These are phyloP conservation scores for Monopis laevigella DNA, from an alignment of 2,888 invertebrate genomes.

Conservation along the genomic window DNA sequence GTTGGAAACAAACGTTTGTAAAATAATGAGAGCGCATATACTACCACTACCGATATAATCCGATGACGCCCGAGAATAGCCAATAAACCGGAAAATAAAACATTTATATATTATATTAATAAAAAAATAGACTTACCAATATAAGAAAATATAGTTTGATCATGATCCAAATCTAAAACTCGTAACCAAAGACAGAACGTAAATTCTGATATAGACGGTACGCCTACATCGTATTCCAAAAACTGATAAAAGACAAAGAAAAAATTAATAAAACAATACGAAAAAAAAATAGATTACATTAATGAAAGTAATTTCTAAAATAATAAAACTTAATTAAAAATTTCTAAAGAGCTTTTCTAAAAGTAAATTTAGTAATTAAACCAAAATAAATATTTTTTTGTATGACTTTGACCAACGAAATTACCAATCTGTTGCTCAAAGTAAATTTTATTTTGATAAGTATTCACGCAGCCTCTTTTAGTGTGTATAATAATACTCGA, in stretches of 20 bases:
- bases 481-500: too few relatives aligned
- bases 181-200: constrained; percentile 85
- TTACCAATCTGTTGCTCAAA: too few relatives aligned
- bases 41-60: too few relatives aligned
- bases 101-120: not conserved
- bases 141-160: constrained; percentile 50
- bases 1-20: too few relatives aligned
- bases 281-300: not conserved
- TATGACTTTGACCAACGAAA: too few relatives aligned
- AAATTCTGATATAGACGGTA: constrained; percentile 82
- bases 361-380: constrained; percentile 13
- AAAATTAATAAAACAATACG: not conserved
- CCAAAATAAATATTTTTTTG: constrained; percentile 14
- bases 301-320: too few relatives aligned
- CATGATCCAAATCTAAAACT: constrained; percentile 60
- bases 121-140: constrained; percentile 52
- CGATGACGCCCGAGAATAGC: too few relatives aligned
- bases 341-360: not conserved
- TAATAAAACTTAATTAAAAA: not conserved
- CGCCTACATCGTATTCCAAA: constrained; percentile 72
- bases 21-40: too few relatives aligned
- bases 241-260: constrained; percentile 33
- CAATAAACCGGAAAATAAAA: too few relatives aligned
- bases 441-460: too few relatives aligned
- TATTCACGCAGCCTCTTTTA: too few relatives aligned